These are phyloP conservation scores for Scopus umbretta DNA, from an alignment of 2,113 vertebrate genomes.

Conservation along the genomic window DNA sequence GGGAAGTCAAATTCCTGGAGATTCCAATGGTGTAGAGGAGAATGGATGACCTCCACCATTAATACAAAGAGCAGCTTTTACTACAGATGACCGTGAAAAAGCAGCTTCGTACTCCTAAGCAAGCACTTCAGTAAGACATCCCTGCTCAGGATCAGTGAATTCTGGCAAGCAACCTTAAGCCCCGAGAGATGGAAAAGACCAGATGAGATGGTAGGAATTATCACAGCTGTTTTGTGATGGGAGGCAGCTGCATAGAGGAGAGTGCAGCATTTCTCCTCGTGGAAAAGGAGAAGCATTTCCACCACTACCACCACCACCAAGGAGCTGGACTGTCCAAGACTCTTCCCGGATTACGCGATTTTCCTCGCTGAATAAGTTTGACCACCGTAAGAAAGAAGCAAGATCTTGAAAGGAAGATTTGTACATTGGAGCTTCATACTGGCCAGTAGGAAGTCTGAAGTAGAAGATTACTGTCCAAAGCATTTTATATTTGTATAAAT, in stretches of 20 bases:
- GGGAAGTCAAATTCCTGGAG: neutral
- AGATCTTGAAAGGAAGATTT: neutral
- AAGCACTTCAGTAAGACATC: neutral
- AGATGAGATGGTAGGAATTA: neutral
- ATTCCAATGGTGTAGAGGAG: neutral
- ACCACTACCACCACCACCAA: neutral
- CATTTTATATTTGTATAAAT: neutral
- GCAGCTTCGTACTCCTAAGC: neutral
- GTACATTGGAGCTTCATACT: neutral
- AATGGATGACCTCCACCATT: neutral
- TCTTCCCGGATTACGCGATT: accelerated
- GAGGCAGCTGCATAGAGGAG: neutral
- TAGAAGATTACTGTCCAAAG: neutral
- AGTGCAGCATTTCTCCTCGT: neutral
- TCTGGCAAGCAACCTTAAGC: neutral
- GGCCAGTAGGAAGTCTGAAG: neutral
- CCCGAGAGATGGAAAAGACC: neutral
- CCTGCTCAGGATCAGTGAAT: neutral
- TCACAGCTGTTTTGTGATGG: neutral
- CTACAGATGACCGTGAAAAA: neutral
- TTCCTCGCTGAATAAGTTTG: neutral
- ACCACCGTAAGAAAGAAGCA: neutral
- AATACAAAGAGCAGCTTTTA: neutral
- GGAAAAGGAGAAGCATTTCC: neutral
- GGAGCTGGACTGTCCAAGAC: neutral